These are phyloP conservation scores for Ophion slaviceki DNA, from an alignment of 2,888 invertebrate species.

Conservation along the genomic window DNA sequence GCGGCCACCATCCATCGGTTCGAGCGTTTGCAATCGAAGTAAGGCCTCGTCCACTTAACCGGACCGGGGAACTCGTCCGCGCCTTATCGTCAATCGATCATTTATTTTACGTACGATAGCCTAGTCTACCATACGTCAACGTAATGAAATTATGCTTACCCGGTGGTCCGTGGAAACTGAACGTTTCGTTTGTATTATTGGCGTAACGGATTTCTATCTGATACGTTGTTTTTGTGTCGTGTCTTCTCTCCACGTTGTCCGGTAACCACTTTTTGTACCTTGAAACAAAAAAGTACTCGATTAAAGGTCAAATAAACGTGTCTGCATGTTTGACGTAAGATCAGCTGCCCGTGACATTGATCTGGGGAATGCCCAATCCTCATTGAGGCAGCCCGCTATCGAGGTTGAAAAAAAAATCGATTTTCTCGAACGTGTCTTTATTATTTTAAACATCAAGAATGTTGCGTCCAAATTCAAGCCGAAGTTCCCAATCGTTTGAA, in stretches of 20 bases:
- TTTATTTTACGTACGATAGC: too few relatives aligned
- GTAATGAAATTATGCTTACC: conserved; percentile 79
- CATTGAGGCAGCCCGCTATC: too few relatives aligned
- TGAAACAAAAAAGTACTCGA: conserved; percentile 1
- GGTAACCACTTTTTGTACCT: conserved; percentile 95
- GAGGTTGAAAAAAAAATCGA: too few relatives aligned
- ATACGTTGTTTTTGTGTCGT: conserved; percentile 96
- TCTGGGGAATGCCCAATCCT: too few relatives aligned
- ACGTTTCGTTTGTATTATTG: conserved; percentile 98
- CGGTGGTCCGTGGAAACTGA: conserved; percentile 96
- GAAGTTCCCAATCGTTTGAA: too few relatives aligned
- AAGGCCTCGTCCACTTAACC: conserved; percentile 96
- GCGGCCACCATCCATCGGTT: conserved; percentile 98
- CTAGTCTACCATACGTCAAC: too few relatives aligned
- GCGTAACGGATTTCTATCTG: conserved; percentile 97
- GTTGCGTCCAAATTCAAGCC: too few relatives aligned
- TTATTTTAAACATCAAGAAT: too few relatives aligned
- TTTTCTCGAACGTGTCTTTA: too few relatives aligned
- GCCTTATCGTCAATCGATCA: conserved; percentile 80
- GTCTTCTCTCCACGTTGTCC: conserved; percentile 91
- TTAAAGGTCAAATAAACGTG: too few relatives aligned
- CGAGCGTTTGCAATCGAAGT: conserved; percentile 97
- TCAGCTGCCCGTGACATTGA: too few relatives aligned
- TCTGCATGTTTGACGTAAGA: too few relatives aligned
- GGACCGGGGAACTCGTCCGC: conserved; percentile 96